phyloP scores from a whole-genome alignment of 2,888 invertebrate species.

The Aricia artaxerxes region DNA sequence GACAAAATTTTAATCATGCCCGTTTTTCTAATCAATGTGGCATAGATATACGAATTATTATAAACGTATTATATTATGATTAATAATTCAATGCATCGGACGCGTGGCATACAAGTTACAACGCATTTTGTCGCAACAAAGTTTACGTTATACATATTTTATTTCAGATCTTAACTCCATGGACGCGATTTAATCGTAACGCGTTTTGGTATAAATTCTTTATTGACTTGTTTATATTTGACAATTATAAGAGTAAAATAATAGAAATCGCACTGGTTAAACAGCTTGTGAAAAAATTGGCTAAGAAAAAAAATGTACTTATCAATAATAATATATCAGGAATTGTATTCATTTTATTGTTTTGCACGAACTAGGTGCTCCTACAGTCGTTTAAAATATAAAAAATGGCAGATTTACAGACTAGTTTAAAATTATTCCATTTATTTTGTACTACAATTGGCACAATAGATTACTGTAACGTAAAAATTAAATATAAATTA shows the following conservation, averaged over 20 bases:
- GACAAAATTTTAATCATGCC: too few species aligned
- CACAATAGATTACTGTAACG: conserved; percentile 29
- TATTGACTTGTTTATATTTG: too few species aligned
- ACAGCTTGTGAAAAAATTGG: neutral
- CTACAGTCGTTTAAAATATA: conserved; percentile 14
- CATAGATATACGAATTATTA: too few species aligned
- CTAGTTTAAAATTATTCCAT: conserved; percentile 33
- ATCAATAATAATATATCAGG: neutral
- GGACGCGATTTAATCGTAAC: neutral
- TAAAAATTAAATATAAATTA: conserved; percentile 2
- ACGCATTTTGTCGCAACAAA: too few species aligned
- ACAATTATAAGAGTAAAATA: too few species aligned
- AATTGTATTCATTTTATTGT: neutral
- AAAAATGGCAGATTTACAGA: conserved; percentile 44
- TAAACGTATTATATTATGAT: too few species aligned
- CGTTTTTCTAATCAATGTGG: too few species aligned
- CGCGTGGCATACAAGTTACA: too few species aligned
- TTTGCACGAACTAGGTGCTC: conserved; percentile 26
- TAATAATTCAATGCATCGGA: too few species aligned
- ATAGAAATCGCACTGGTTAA: too few species aligned
- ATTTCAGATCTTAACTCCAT: neutral
- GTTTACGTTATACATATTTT: neutral
- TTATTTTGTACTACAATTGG: conserved; percentile 36
- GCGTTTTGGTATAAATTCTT: too few species aligned
- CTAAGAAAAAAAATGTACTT: neutral